Evolutionary conservation across 2,888 invertebrate genomes (phyloP).

Genomic region (Amphipoea lucens): DNA sequence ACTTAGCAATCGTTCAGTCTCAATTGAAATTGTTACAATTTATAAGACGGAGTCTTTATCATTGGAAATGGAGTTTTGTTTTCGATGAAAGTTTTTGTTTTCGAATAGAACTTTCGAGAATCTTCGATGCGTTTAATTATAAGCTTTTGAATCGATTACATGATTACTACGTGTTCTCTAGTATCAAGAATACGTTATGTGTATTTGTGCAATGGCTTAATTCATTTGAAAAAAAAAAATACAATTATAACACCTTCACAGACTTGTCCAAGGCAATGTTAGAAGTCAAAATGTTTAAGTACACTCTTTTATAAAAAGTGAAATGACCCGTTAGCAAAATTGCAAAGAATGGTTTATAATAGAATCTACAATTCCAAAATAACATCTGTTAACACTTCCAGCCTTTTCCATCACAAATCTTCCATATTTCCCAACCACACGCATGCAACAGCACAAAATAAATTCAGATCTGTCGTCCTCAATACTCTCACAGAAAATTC

Average conservation of each 20-base stretch:
- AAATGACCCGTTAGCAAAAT: no score
- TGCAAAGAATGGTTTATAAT: no score
- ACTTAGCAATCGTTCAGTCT: slow-evolving; percentile 42
- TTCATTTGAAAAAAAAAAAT: no score
- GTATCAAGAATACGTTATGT: neutral
- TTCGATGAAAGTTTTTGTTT: slow-evolving; percentile 8
- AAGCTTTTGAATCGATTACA: neutral
- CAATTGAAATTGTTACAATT: slow-evolving; percentile 44
- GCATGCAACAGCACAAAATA: slow-evolving; percentile 44
- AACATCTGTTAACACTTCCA: neutral
- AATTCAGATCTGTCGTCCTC: slow-evolving; percentile 32
- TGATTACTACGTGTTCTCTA: neutral
- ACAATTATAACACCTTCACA: no score
- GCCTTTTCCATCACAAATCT: slow-evolving; percentile 1
- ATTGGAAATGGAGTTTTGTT: slow-evolving; percentile 35
- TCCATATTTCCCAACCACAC: neutral
- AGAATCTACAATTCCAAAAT: neutral
- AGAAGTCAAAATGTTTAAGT: no score
- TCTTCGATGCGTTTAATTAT: neutral
- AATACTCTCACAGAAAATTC: slow-evolving; percentile 50
- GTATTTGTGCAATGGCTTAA: neutral
- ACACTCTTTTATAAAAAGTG: no score
- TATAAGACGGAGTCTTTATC: slow-evolving; percentile 31
- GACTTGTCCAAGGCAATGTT: no score
- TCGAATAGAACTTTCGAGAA: neutral